Evolutionary conservation across 2,113 vertebrate genomes (phyloP), one percentile per base, ranked within the genome.

Genomic region (Numida meleagris): DNA sequence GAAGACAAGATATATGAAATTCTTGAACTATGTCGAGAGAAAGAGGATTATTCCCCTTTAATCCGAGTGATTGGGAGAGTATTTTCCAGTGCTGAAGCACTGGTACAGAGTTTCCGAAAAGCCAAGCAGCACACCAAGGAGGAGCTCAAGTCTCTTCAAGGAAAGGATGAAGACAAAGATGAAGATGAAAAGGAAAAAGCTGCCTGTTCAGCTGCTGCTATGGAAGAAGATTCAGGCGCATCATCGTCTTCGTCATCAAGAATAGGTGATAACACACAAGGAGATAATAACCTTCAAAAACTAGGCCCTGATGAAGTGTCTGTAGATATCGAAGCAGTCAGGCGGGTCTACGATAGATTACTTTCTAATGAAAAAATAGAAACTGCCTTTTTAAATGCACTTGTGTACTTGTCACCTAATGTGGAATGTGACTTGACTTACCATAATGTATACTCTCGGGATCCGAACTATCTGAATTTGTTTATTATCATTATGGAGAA

Each of bases 401-500:
- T 99, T 85, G 98, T 99, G 71, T 99, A 98, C 96, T 98, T 99
- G 95, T 99, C 99, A 82, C 99, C 99, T 82, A 99, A 99, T 29
- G 98, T 99, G 95, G 99, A 99, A 95, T 99, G 99, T 95, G 99
- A 99, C 97, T 98, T 99, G 96, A 99, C 99, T 61, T 99, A 99
- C 94, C 99, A 99, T 91, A 99, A 99, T 13, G 99, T 99, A 66
- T 99, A 99, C 79, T 98, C 99, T 89, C 97, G 98, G 46, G 98
- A 99, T 97, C 99, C 99, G 74, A 99, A 99, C 95, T 99, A 99
- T 97, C 98, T 99, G 94, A 99, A 99, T 93, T 98, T 99, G 95
- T 99, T 99, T 96, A 96, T 99, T 88, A 99, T 99, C 4, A 98
- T 99, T 92, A 99, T 99, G 99, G 99, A 99, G 97, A 99, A 99